Evolutionary conservation across 2,113 vertebrate genomes (phyloP).

Genomic region (Tetraodon nigroviridis): DNA sequence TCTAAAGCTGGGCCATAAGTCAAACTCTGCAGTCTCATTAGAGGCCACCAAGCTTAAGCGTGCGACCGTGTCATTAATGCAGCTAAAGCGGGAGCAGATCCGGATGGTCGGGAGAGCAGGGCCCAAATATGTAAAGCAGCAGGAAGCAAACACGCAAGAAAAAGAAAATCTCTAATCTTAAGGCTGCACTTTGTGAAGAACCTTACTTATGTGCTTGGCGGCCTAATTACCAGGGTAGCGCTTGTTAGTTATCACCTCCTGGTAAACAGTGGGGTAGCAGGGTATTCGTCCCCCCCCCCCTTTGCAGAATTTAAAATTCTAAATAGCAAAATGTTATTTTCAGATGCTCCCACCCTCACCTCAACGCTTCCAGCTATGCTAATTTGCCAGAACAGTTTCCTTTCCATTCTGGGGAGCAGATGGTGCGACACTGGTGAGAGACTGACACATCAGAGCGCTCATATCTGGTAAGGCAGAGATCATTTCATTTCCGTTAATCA

Average conservation of each 20-base stretch:
- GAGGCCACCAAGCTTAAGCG: conserved; percentile 14
- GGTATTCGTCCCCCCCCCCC: neutral
- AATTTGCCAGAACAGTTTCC: conserved; percentile 16
- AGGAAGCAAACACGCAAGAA: conserved; percentile 8
- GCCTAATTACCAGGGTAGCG: conserved; percentile 66
- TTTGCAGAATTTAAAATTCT: conserved; percentile 59
- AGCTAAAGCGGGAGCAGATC: conserved; percentile 42
- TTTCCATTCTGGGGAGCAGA: conserved; percentile 16
- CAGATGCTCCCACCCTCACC: conserved; percentile 18
- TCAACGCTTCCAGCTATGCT: conserved; percentile 7
- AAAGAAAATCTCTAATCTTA: conserved; percentile 51
- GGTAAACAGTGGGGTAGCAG: conserved; percentile 54
- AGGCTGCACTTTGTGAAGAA: conserved; percentile 44
- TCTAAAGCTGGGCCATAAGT: conserved; percentile 34
- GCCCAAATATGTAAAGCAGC: conserved; percentile 11
- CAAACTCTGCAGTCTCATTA: conserved; percentile 40
- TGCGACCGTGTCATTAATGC: conserved; percentile 38
- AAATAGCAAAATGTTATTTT: conserved; percentile 49
- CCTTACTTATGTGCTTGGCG: conserved; percentile 33
- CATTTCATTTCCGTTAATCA: conserved; percentile 21
- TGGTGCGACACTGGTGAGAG: conserved; percentile 2
- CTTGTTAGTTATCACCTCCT: conserved; percentile 69
- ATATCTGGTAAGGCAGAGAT: neutral
- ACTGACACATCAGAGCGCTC: conserved; percentile 8
- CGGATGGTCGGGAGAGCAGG: conserved; percentile 25